Evolutionary conservation across 2,113 vertebrate genomes (phyloP).

Genomic region (Pao palembangensis): DNA sequence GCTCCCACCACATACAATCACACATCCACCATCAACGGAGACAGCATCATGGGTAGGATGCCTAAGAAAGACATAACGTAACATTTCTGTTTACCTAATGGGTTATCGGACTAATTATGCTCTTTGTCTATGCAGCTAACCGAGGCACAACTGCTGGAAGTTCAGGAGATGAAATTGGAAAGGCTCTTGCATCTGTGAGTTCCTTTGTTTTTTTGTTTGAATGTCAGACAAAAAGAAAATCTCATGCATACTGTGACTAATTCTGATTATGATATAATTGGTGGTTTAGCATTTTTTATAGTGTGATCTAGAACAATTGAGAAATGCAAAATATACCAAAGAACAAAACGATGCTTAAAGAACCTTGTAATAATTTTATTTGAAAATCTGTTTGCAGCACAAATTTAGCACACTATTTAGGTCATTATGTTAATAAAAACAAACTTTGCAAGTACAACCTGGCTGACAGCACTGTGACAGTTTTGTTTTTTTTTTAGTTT

Average conservation of each 20-base stretch:
- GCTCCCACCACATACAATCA: conserved; percentile 84
- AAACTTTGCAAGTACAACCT: no score
- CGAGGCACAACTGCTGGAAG: conserved; percentile 88
- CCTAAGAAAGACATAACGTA: no score
- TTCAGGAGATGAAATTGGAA: conserved; percentile 96
- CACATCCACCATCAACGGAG: conserved; percentile 86
- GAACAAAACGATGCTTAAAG: neutral
- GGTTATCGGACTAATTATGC: conserved; percentile 45
- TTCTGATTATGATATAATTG: no score
- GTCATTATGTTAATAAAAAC: no score
- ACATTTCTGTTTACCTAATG: neutral
- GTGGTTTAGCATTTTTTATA: no score
- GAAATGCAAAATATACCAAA: no score
- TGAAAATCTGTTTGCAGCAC: neutral
- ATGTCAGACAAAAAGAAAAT: conserved; percentile 14
- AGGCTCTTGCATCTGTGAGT: conserved; percentile 96
- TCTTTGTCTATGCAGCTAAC: conserved; percentile 75
- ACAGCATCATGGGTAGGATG: conserved; percentile 84
- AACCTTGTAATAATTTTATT: neutral
- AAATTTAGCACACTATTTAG: no score
- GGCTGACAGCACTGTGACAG: no score
- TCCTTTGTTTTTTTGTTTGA: neutral
- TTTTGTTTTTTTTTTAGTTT: no score
- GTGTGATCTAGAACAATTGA: no score
- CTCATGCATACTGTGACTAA: neutral